A percentile compares a stretch with the other conserved stretches of the same genome.
phyloP scores from a whole-genome alignment of 2,797 vertebrate species.

The Euphonia xanthogaster region DNA sequence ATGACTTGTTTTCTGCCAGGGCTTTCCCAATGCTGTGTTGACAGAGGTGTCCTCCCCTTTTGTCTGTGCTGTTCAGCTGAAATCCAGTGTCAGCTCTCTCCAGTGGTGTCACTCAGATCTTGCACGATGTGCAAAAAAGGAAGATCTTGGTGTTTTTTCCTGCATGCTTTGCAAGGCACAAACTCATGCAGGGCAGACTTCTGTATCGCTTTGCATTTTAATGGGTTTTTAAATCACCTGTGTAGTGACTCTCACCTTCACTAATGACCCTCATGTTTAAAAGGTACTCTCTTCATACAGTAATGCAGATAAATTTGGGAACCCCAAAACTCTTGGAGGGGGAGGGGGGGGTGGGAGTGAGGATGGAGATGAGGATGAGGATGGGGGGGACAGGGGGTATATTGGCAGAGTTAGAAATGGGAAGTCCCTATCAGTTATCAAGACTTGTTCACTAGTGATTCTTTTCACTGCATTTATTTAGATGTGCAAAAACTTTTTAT shows the following conservation, averaged over 20 bases:
- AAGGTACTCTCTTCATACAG: neutral
- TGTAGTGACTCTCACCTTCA: neutral
- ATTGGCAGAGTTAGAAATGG: neutral
- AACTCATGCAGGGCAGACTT: neutral
- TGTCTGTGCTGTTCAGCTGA: neutral
- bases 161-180: neutral
- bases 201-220: neutral
- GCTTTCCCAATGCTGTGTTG: neutral
- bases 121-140: neutral
- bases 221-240: neutral
- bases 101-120: neutral
- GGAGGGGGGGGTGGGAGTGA: too few species aligned
- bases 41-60: neutral
- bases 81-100: neutral
- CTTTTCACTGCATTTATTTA: neutral
- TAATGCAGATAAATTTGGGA: neutral
- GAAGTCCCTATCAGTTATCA: neutral
- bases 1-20: neutral
- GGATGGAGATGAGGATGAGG: too few species aligned
- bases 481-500: neutral
- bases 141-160: neutral
- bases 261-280: neutral
- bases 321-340: rapidly evolving
- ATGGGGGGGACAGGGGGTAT: neutral
- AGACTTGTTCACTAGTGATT: neutral